Base-by-base conservation (phyloP, 2,113 vertebrate species). In the Danionella cerebrum region DNA sequence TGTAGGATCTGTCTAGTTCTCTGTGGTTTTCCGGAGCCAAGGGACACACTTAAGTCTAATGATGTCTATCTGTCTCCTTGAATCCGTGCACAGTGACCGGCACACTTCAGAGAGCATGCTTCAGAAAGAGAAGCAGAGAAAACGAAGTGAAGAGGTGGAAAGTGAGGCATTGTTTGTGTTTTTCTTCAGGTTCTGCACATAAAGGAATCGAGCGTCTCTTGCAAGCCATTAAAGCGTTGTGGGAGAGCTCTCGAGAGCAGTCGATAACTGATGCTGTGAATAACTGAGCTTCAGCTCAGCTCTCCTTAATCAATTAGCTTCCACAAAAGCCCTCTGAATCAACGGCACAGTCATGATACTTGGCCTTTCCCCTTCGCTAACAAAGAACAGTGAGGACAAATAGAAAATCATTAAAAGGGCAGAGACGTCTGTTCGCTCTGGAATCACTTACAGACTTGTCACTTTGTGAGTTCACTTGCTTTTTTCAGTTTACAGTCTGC, bases 291-390 rank as follows among this genome's bases (percentile, higher is more conserved):
- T 44, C n/a, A 27, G 44, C 52, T 27, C 33, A 59, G 54, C 54
- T n/a, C 54, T 19, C n/a, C 22, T 41, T 53, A 62, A 69, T 69
- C 67, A 62, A 69, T 69, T 69, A 62, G 33, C 51, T 35, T 51
- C 16, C 57, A 62, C 67, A 62, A 51, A 60, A 13, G 35, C 36
- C 45, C n/a, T 33, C 52, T 42, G 36, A 69, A 47, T 59, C 66
- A 39, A 14, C 42, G 27, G 9, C 65, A 53, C 63, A 44, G 33
- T 31, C 31, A 13, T 12, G n/a, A 27, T 12, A 48, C 42, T 25
- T 25, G 31, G 29, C 29, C 58, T 58, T 57, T 18, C 42, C 27
- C 27, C 31, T 16, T 38, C 5, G 44, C 54, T 69, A 9, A 38
- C 29, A 4, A 44, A 51, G 33, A 69, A 59, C 42, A 33, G 45